phyloP scores from a whole-genome alignment of 2,797 vertebrate species.

The Margarornis squamiger region DNA sequence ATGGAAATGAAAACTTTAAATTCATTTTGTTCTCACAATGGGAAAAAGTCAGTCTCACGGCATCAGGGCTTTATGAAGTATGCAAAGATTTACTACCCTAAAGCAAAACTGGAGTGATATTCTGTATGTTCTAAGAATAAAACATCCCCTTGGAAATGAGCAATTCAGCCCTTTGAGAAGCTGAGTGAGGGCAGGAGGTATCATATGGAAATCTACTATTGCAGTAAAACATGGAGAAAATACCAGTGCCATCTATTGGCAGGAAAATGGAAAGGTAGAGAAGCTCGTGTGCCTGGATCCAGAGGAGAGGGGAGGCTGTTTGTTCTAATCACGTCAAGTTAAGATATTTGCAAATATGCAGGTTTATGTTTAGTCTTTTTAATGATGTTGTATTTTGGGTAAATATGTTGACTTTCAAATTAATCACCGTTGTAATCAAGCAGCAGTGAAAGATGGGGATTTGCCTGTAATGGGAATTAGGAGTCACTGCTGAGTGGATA shows the following conservation, averaged over 20 bases:
- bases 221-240: background rate
- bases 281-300: background rate
- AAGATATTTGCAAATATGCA: constrained; percentile 61
- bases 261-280: background rate
- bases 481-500: constrained; percentile 57
- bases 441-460: constrained; percentile 8
- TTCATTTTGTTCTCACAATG: constrained; percentile 33
- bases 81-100: constrained; percentile 10
- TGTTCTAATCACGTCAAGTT: constrained; percentile 34
- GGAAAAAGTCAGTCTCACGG: background rate
- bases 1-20: constrained; percentile 53
- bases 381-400: constrained; percentile 64
- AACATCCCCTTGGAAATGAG: constrained; percentile 20
- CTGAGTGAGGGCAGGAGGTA: background rate
- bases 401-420: constrained; percentile 69
- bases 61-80: constrained; percentile 23
- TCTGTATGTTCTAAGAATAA: background rate
- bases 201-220: background rate
- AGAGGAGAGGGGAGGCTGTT: background rate
- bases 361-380: constrained; percentile 55
- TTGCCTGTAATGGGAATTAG: constrained; percentile 58
- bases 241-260: constrained; percentile 63
- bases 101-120: background rate
- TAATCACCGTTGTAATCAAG: constrained; percentile 67
- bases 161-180: constrained; percentile 4